Evolutionary conservation across 2,797 vertebrate species (phyloP).

Genomic region (Petrocephalus schoutedeni): DNA sequence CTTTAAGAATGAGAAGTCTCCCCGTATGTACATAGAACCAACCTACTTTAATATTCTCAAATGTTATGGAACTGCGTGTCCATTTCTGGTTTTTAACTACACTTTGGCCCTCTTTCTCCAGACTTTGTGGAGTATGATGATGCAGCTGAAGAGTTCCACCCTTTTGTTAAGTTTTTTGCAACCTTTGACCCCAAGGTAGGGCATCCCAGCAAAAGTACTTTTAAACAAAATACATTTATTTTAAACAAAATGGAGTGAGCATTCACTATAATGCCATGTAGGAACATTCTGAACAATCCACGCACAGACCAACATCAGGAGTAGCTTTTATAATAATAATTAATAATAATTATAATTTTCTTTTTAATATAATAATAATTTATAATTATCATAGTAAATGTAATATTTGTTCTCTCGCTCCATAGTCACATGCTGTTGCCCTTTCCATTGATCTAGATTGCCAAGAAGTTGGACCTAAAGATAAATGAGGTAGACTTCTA

Average conservation of each 20-base stretch:
- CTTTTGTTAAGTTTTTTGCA: slow-evolving; percentile 84
- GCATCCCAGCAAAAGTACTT: neutral
- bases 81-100: neutral
- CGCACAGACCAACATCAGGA: neutral
- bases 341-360: neutral
- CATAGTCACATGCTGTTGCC: neutral
- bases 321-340: neutral
- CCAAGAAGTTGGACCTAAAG: slow-evolving; percentile 77
- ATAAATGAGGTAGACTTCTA: slow-evolving; percentile 85
- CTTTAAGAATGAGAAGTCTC: slow-evolving; percentile 79
- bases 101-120: slow-evolving; percentile 38
- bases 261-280: neutral
- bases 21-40: slow-evolving; percentile 62
- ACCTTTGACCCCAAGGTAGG: slow-evolving; percentile 81
- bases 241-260: neutral
- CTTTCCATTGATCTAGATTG: slow-evolving; percentile 59
- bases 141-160: slow-evolving; percentile 83
- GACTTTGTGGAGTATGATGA: slow-evolving; percentile 80
- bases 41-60: neutral
- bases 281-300: neutral
- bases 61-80: neutral
- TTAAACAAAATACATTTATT: neutral
- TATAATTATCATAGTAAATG: neutral
- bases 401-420: neutral
- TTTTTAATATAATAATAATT: neutral